These are phyloP conservation scores for Amphiprion percula DNA, from an alignment of 2,113 vertebrate species.

Conservation along the genomic window DNA sequence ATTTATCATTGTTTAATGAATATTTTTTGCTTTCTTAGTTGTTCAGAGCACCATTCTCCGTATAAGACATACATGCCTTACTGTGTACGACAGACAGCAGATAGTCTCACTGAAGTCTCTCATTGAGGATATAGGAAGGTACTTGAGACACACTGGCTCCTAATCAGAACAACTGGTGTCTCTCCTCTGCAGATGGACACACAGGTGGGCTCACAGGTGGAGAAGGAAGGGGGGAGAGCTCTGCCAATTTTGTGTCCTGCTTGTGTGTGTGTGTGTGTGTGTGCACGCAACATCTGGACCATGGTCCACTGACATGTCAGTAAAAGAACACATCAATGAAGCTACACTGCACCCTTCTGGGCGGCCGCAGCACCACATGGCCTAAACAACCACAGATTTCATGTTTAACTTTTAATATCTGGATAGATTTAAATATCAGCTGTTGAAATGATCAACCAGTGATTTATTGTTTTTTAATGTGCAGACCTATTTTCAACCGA, in stretches of 20 bases:
- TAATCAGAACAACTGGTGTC: conserved; percentile 83
- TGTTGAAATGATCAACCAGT: background rate
- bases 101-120: conserved; percentile 62
- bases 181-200: conserved; percentile 84
- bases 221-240: conserved; percentile 59
- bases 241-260: conserved; percentile 84
- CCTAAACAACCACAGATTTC: background rate
- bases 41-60: background rate
- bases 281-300: conserved; percentile 79
- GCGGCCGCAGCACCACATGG: conserved; percentile 36
- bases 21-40: background rate
- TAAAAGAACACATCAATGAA: conserved; percentile 56
- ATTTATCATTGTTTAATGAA: too few species aligned
- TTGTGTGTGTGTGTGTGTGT: conserved; percentile 59
- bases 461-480: background rate
- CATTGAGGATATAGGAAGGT: conserved; percentile 56
- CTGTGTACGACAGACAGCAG: conserved; percentile 44
- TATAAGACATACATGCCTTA: conserved; percentile 31
- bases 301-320: conserved; percentile 60
- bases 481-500: background rate
- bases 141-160: conserved; percentile 83
- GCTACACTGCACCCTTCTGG: conserved; percentile 83
- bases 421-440: background rate
- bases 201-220: conserved; percentile 86
- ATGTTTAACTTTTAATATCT: background rate